Percentiles rank a stretch among this genome's conserved stretches.
Evolutionary conservation across 2,888 invertebrate genomes (phyloP).

Genomic region (Ochlodes sylvanus): DNA sequence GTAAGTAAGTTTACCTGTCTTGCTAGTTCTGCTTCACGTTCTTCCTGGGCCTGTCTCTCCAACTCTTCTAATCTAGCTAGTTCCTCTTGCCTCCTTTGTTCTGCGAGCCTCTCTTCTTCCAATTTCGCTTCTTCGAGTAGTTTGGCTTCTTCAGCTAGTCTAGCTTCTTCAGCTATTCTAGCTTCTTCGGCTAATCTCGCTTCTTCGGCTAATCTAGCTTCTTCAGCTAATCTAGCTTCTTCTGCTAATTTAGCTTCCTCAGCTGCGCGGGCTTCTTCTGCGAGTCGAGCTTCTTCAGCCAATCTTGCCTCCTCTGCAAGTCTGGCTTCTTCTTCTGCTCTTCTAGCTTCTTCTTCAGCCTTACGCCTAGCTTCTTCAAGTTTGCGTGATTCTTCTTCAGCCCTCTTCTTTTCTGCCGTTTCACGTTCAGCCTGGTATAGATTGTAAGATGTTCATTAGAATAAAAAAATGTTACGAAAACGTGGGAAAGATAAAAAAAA

Average conservation of each 20-base stretch:
- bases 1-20: constrained; percentile 76
- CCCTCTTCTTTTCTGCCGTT: constrained; percentile 76
- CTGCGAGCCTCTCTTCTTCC: constrained; percentile 78
- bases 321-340: constrained; percentile 73
- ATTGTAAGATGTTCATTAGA: not conserved
- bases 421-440: constrained; percentile 65
- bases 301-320: constrained; percentile 73
- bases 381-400: constrained; percentile 83
- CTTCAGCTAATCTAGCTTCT: constrained; percentile 73
- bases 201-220: constrained; percentile 70
- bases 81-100: constrained; percentile 74
- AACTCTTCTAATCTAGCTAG: constrained; percentile 74
- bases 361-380: constrained; percentile 81
- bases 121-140: constrained; percentile 65
- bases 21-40: constrained; percentile 83
- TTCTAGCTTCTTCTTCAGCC: constrained; percentile 77
- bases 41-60: constrained; percentile 72
- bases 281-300: constrained; percentile 74
- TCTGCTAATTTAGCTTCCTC: constrained; percentile 74
- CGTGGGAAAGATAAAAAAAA: too few species aligned
- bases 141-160: constrained; percentile 67
- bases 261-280: constrained; percentile 69
- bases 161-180: constrained; percentile 73
- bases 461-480: too few species aligned
- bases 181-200: constrained; percentile 79